Percentiles rank a stretch among this genome's conserved stretches.
phyloP scores from a whole-genome alignment of 2,113 vertebrate species.

The Pterocles burchelli region DNA sequence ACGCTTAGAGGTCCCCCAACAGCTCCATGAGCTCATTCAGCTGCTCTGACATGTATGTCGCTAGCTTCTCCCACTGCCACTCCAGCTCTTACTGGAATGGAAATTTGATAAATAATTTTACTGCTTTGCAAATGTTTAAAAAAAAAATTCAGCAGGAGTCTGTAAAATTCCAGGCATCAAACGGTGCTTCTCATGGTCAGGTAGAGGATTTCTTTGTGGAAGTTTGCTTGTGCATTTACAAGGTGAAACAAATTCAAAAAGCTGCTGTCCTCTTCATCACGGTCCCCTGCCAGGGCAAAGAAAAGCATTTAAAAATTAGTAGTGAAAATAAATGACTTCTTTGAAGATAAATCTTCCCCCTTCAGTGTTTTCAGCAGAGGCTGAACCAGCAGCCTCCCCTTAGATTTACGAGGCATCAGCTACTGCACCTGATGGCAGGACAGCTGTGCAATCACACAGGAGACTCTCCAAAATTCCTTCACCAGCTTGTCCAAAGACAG shows the following conservation, averaged over 20 bases:
- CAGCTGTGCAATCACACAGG: background rate
- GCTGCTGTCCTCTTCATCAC: slow-evolving; percentile 73
- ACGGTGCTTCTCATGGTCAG: slow-evolving; percentile 37
- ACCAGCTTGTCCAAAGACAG: background rate
- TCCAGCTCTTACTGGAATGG: background rate
- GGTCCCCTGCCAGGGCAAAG: slow-evolving; percentile 49
- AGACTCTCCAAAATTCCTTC: background rate
- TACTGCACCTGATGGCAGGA: background rate
- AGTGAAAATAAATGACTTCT: background rate
- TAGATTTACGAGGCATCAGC: background rate
- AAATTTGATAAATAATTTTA: background rate
- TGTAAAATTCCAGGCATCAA: background rate
- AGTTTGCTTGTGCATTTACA: slow-evolving; percentile 83
- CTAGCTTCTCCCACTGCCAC: background rate
- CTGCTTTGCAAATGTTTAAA: background rate
- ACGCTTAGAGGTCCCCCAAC: fast-evolving
- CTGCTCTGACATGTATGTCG: fast-evolving
- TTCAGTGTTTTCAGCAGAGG: background rate
- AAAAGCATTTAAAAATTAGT: background rate
- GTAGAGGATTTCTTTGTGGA: slow-evolving; percentile 86
- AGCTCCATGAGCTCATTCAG: background rate
- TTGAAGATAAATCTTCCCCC: background rate
- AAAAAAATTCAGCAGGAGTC: background rate
- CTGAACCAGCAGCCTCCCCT: background rate
- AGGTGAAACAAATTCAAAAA: slow-evolving; percentile 83